Evolutionary conservation across 2,888 invertebrate genomes (phyloP).

Genomic region (Ditula angustiorana): DNA sequence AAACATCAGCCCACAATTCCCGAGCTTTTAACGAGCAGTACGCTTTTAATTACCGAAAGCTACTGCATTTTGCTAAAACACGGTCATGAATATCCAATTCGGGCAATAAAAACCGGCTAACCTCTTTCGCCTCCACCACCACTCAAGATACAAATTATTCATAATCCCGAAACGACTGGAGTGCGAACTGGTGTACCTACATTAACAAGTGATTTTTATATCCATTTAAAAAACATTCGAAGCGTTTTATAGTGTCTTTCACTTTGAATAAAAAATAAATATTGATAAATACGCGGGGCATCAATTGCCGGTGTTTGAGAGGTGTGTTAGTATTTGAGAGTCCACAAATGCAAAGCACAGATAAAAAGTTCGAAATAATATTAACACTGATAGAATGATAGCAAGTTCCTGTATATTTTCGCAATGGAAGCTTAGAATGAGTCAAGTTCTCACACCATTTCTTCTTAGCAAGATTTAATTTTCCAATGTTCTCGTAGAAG

Average conservation of each 20-base stretch:
- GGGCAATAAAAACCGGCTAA: constrained; percentile 26
- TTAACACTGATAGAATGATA: too few relatives aligned
- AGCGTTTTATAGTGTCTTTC: constrained; percentile 1
- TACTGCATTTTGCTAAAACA: constrained; percentile 22
- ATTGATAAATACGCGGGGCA: neutral
- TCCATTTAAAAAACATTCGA: constrained; percentile 10
- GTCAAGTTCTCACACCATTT: too few relatives aligned
- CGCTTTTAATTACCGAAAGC: constrained; percentile 25
- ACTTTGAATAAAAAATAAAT: neutral
- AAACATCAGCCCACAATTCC: constrained; percentile 6
- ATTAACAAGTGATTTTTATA: constrained; percentile 30
- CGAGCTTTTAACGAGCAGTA: constrained; percentile 4
- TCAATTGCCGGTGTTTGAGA: too few relatives aligned
- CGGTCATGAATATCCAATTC: constrained; percentile 19
- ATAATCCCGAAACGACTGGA: constrained; percentile 7
- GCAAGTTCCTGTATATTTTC: too few relatives aligned
- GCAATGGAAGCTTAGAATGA: too few relatives aligned
- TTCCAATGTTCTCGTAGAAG: too few relatives aligned
- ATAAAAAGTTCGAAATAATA: too few relatives aligned
- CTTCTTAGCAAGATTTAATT: too few relatives aligned
- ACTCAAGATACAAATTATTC: constrained; percentile 29
- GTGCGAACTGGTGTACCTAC: constrained; percentile 32
- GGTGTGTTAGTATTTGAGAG: too few relatives aligned
- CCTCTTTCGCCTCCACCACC: constrained; percentile 19
- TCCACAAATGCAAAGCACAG: too few relatives aligned